Evolutionary conservation across 2,797 vertebrate genomes (phyloP).

Genomic region (Syngnathus acus): DNA sequence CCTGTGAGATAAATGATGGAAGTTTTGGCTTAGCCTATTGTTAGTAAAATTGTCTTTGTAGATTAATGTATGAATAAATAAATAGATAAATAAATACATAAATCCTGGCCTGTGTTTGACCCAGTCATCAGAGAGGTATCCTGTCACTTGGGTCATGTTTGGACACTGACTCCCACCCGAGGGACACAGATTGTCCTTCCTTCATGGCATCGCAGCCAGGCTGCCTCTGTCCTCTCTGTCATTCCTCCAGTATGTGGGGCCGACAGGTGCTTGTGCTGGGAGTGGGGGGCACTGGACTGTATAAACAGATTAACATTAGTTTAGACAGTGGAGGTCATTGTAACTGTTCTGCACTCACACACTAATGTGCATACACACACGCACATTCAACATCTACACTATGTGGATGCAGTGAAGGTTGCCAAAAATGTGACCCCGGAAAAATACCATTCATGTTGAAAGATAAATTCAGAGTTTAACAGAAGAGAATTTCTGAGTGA

Average conservation of each 20-base stretch:
- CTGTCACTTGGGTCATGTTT: conserved; percentile 36
- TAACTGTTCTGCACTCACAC: conserved; percentile 19
- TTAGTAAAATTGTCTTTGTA: not conserved
- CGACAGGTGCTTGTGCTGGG: conserved; percentile 35
- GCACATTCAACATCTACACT: not conserved
- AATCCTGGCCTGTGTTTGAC: not conserved
- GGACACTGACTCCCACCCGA: conserved; percentile 33
- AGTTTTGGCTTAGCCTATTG: no score
- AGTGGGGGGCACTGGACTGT: conserved; percentile 19
- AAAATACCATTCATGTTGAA: no score
- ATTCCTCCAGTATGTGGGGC: conserved; percentile 32
- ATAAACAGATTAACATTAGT: conserved; percentile 55
- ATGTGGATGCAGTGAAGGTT: no score
- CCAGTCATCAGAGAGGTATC: not conserved
- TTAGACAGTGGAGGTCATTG: conserved; percentile 60
- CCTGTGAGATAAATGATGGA: no score
- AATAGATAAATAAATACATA: no score
- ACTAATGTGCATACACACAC: not conserved
- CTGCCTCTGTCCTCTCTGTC: conserved; percentile 22
- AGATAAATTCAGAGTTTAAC: no score
- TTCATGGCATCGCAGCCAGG: conserved; percentile 14
- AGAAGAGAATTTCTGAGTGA: no score
- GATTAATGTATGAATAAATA: not conserved
- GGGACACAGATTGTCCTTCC: conserved; percentile 35
- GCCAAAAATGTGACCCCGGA: no score